phyloP scores from a whole-genome alignment of 2,888 invertebrate genomes.

The Mechanitis mazaeus region DNA sequence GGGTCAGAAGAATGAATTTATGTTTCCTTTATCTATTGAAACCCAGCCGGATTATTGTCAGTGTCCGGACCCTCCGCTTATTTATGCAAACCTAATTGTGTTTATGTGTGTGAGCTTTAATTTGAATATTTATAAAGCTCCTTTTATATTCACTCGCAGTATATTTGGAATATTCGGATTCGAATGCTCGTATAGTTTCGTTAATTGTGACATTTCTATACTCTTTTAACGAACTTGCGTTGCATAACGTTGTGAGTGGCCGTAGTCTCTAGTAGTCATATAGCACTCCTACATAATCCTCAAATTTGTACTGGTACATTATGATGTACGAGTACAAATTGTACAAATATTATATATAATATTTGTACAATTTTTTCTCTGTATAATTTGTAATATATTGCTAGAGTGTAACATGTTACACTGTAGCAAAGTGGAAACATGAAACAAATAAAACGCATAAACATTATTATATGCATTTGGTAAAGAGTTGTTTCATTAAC shows the following conservation, averaged over 20 bases:
- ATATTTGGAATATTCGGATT: constrained; percentile 9
- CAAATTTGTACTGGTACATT: constrained; percentile 26
- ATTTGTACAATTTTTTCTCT: too few relatives aligned
- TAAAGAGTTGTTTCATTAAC: constrained; percentile 62
- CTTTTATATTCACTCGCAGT: background rate
- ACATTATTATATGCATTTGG: constrained; percentile 41
- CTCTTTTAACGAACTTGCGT: constrained; percentile 14
- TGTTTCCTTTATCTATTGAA: constrained; percentile 21
- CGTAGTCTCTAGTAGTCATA: constrained; percentile 9
- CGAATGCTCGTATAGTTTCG: constrained; percentile 6
- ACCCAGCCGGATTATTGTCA: constrained; percentile 20
- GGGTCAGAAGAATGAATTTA: constrained; percentile 66
- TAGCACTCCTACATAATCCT: constrained; percentile 16
- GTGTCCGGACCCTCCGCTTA: constrained; percentile 7
- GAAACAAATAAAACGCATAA: constrained; percentile 42
- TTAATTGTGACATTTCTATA: too few relatives aligned
- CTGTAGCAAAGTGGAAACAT: constrained; percentile 38
- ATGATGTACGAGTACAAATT: too few relatives aligned
- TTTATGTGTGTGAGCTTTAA: constrained; percentile 39
- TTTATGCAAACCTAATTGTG: constrained; percentile 36
- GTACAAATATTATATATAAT: too few relatives aligned
- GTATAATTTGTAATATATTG: too few relatives aligned
- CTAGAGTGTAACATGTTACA: constrained; percentile 24
- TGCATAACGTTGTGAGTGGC: constrained; percentile 7
- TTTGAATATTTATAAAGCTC: constrained; percentile 50